A percentile compares a stretch with the other conserved stretches of the same genome.
Conservation (phyloP, 2,113 vertebrate species). For the Zootoca vivipara region DNA sequence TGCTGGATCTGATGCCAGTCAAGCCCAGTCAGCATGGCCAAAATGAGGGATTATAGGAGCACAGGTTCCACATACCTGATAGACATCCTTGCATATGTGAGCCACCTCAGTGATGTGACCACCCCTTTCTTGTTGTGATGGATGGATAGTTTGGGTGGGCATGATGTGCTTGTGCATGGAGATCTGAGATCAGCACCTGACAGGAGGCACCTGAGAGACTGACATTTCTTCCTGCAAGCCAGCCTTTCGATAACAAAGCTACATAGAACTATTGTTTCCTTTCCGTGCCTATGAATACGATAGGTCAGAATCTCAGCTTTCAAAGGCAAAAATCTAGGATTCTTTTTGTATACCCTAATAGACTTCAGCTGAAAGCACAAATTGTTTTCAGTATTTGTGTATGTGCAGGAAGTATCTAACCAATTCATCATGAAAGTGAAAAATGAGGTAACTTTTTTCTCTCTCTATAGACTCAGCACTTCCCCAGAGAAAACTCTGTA, state of each 20-base stretch:
- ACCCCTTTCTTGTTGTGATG: neutral
- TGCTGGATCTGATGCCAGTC: too few species aligned
- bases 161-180: neutral
- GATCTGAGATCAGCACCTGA: neutral
- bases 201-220: neutral
- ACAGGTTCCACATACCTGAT: neutral
- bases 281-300: conserved; percentile 33
- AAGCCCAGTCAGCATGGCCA: too few species aligned
- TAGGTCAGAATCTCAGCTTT: conserved; percentile 46
- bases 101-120: neutral
- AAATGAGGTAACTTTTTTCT: conserved; percentile 73
- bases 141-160: too few species aligned
- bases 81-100: neutral
- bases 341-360: conserved; percentile 2
- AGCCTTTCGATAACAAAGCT: conserved; percentile 22
- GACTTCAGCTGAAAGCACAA: conserved; percentile 67
- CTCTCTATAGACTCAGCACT: conserved; percentile 54
- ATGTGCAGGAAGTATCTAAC: conserved; percentile 72
- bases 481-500: conserved; percentile 78
- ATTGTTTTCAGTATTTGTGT: conserved; percentile 71
- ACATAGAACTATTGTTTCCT: conserved; percentile 21
- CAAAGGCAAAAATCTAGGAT: conserved; percentile 61
- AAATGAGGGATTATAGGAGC: too few species aligned
- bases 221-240: neutral
- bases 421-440: conserved; percentile 74